Base-by-base conservation (phyloP, 2,797 vertebrate species). In the Pelodytes ibericus region DNA sequence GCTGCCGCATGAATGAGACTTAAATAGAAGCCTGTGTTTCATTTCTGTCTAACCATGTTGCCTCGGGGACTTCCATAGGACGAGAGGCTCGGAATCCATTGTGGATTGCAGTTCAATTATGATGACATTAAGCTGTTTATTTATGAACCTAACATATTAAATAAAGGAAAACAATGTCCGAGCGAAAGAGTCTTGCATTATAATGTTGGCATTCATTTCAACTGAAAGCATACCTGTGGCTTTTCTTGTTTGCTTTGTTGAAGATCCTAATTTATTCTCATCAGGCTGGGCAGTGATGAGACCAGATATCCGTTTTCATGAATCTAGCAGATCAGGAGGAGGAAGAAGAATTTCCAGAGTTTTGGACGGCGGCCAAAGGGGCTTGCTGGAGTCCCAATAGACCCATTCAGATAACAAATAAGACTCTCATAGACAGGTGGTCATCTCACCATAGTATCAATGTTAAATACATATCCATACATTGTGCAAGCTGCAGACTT, bases 1-100 rank as follows among this genome's bases (percentile, higher is more conserved):
- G 85, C 86, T 87, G 87, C 84, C 82, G 77, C 80, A 80, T 81
- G 85, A 84, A 86, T 83, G 82, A 84, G 60, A 78, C 84, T 85
- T 72, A 82, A 82, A 58, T 80, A 80, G 84, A 86, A 82, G 80
- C 72, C 83, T 72, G 74, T 81, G 53, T 80, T 82, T 81, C 83
- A 83, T 84, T 7, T 80, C 82, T 83, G 82, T 81, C 84, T 87
- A n/a, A 1, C 82, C 80, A 0, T 82, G 77, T 81, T 77, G 85
- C 83, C 83, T 83, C 60, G 78, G 79, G 72, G 84, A 82, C 80
- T 78, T 83, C 80, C 78, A 82, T 80, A 82, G 83, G 84, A 84
- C 81, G 83, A 83, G 86, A 86, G 85, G 83, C 83, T 86, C 81
- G 81, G 8, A 75, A 80, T 61, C 64, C 70, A 80, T 84, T 75